A percentile compares a stretch with the other conserved stretches of the same genome.
These are phyloP conservation scores for Furnarius figulus DNA, from an alignment of 2,113 vertebrate species.

Conservation along the genomic window DNA sequence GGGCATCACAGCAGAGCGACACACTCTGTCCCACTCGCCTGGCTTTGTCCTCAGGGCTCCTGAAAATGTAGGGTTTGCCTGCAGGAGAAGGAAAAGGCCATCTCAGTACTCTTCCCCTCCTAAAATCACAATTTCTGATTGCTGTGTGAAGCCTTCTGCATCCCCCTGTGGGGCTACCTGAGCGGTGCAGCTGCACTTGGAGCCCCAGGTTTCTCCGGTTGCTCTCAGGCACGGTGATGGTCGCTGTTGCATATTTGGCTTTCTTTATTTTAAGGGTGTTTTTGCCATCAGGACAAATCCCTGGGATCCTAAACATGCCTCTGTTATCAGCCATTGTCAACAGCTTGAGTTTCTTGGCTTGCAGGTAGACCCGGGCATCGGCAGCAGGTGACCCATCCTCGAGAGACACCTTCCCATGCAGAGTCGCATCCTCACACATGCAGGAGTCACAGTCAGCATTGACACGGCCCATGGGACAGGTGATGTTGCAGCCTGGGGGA, in stretches of 20 bases:
- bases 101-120: neutral
- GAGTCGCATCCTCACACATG: slow-evolving; percentile 85
- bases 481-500: slow-evolving; percentile 82
- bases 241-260: slow-evolving; percentile 77
- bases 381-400: slow-evolving; percentile 83
- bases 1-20: slow-evolving; percentile 88
- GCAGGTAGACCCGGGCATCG: slow-evolving; percentile 79
- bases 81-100: neutral
- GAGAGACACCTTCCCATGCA: slow-evolving; percentile 84
- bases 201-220: slow-evolving; percentile 78
- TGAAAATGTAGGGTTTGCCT: slow-evolving; percentile 89
- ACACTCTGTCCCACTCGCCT: slow-evolving; percentile 86
- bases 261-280: slow-evolving; percentile 83
- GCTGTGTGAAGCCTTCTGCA: neutral
- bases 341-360: slow-evolving; percentile 74
- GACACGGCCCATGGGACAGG: slow-evolving; percentile 83
- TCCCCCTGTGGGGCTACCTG: slow-evolving; percentile 76
- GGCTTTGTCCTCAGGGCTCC: slow-evolving; percentile 84
- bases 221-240: slow-evolving; percentile 71
- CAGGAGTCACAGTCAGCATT: slow-evolving; percentile 89
- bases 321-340: slow-evolving; percentile 82
- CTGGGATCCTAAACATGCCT: slow-evolving; percentile 87
- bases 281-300: slow-evolving; percentile 89
- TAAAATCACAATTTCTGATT: neutral
- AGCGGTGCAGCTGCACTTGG: slow-evolving; percentile 83